Base-by-base conservation (phyloP, 2,797 vertebrate genomes). In the Leptatherina wallacei region DNA sequence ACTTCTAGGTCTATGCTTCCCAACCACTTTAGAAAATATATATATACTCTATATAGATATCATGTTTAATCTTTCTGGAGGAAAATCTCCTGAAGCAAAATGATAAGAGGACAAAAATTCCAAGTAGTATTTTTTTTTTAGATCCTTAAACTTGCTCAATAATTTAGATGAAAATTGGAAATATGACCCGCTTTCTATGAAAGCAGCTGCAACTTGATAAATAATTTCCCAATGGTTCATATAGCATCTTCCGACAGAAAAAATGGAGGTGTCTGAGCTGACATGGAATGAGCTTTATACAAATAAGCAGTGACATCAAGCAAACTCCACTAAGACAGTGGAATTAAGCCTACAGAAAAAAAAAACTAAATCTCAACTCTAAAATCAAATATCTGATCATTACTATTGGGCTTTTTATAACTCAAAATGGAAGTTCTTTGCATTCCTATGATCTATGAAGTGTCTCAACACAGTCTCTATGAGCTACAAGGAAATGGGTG, bases 311-410 rank as follows among this genome's bases (percentile, higher is more conserved):
- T 38, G 40, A 71, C 54, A 33, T 38, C 18, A 57, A 16, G 6
- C 44, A 71, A 80, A 69, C 57, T 47, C 73, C 38, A 24, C 30
- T 0, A 40, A 62, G 30, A 10, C 0, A 0, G 2, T 12, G 14
- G 5, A 13, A 16, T 54, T 68, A 1, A 36, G 20, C 18, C 20
- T 49, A 30, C 4, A 0, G 9, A 56, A 60, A 14, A 8, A 8
- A 69, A 57, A 75, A 59, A 20, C 1, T 33, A 75, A 71, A 71
- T 38, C 16, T 2, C 11, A 55, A 40, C 30, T 65, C 29, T 22
- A 47, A 56, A 75, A 77, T 64, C 58, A 63, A 51, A 69, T 70
- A 42, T 84, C 42, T 77, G 61, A 63, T 79, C 70, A 71, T 22
- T 51, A 18, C 18, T 36, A 57, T 1, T 42, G 27, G 55, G 6